Conservation (phyloP, 2,888 invertebrate species). For the Emmelina monodactyla region DNA sequence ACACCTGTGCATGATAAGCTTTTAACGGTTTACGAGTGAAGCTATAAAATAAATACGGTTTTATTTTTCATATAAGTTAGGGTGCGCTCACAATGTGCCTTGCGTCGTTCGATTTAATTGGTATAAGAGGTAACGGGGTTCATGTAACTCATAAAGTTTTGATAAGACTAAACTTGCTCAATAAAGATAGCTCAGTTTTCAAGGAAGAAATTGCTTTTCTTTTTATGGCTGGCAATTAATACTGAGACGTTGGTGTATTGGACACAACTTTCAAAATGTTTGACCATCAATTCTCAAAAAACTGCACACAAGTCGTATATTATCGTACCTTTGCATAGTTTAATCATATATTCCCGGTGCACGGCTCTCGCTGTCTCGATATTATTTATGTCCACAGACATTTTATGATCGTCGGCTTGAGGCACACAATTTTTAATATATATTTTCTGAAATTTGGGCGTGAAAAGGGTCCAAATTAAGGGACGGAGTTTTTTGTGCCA, state of each 20-base stretch:
- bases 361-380: constrained; percentile 18
- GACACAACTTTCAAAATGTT: too few species aligned
- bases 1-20: constrained; percentile 33
- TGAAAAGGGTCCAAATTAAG: constrained; percentile 28
- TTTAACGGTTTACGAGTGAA: constrained; percentile 31
- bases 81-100: too few species aligned
- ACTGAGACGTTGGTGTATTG: too few species aligned
- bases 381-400: constrained; percentile 53
- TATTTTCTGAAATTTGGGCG: constrained; percentile 41
- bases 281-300: background rate
- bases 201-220: too few species aligned
- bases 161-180: too few species aligned
- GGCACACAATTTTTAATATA: constrained; percentile 21
- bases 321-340: constrained; percentile 31
- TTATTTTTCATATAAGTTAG: background rate
- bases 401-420: constrained; percentile 2
- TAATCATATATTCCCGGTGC: background rate
- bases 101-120: too few species aligned
- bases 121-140: too few species aligned
- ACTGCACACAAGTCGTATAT: constrained; percentile 27
- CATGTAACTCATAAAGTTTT: too few species aligned
- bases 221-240: too few species aligned
- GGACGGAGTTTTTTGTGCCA: constrained; percentile 19
- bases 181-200: too few species aligned
- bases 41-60: constrained; percentile 20